Evolutionary conservation across 2,113 vertebrate species (phyloP), one percentile per base, ranked within the genome.

Genomic region (Corythoichthys intestinalis): DNA sequence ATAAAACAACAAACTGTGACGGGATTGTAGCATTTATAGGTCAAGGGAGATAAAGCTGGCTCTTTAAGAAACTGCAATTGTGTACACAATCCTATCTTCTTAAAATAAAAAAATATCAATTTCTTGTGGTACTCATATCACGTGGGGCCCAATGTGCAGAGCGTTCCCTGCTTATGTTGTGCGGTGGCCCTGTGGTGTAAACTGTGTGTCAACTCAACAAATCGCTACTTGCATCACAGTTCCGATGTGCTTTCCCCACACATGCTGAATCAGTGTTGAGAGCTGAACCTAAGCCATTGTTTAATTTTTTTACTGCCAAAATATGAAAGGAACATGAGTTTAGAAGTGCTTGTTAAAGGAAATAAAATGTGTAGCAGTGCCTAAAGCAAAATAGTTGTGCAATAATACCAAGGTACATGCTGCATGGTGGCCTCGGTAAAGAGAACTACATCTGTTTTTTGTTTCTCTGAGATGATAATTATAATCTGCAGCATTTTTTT

Each of bases 391-490:
- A 28, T 87, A 83, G 75, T 82, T 88, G 68, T 50, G 50, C 49
- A 54, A 78, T 81, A 86, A 83, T 88, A 75, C 78, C 78, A 58
- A 77, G 75, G 83, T 75, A 65, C 53, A 77, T 65, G 50, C 62
- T 79, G 56, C 75, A 83, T 39, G 83, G 80, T 84, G 81, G 81
- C 80, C 78, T 79, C 80, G 69, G 75, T 85, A 78, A 87, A 78
- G 72, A 83, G 72, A 81, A 84, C 83, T 86, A 83, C 88, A 87
- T 88, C 86, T 87, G 86, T 70, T 86, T 85, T 87, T 82, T 87
- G 84, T 86, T 85, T 85, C 74, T 78, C 69, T 76, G 59, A 81
- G 77, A 85, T 80, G 86, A 87, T 89, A 82, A 88, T 89, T 81
- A 83, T 74, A 80, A 67, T 75, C 78, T 80, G 73, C 73, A 79